Evolutionary conservation across 2,797 vertebrate genomes (phyloP).

Genomic region (Eidolon dupreanum): DNA sequence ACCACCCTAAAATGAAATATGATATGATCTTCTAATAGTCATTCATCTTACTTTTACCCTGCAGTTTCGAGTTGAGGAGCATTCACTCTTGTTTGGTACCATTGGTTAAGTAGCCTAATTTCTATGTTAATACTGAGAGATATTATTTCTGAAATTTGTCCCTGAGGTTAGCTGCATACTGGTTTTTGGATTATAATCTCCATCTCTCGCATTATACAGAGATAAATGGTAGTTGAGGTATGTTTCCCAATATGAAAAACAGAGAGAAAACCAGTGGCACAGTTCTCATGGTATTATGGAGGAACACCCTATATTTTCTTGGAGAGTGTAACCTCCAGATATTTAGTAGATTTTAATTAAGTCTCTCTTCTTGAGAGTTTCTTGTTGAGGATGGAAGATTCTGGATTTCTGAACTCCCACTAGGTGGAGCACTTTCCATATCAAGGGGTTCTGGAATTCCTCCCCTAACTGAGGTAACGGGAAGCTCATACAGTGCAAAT

Average conservation of each 20-base stretch:
- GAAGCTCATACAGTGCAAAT: background rate
- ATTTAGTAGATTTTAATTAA: background rate
- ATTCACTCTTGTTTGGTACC: background rate
- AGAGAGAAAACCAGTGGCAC: background rate
- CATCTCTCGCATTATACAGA: background rate
- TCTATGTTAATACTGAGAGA: background rate
- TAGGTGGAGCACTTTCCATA: background rate
- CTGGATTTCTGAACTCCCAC: slow-evolving; percentile 36
- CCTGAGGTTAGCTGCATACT: background rate
- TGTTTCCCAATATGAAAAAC: background rate
- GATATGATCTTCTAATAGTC: background rate
- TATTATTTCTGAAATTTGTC: background rate
- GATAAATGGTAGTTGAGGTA: background rate
- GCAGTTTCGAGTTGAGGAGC: background rate
- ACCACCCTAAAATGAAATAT: background rate
- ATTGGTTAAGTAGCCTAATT: background rate
- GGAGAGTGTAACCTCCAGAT: background rate
- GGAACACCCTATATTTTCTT: background rate
- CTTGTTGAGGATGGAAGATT: background rate
- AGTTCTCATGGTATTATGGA: background rate
- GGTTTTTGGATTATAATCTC: background rate
- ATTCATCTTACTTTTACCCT: background rate
- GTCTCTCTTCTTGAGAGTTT: background rate
- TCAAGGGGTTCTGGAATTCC: background rate
- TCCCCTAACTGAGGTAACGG: background rate